These are phyloP conservation scores for Saimiri boliviensis DNA, from an alignment of 2,113 vertebrate genomes.

Conservation along the genomic window DNA sequence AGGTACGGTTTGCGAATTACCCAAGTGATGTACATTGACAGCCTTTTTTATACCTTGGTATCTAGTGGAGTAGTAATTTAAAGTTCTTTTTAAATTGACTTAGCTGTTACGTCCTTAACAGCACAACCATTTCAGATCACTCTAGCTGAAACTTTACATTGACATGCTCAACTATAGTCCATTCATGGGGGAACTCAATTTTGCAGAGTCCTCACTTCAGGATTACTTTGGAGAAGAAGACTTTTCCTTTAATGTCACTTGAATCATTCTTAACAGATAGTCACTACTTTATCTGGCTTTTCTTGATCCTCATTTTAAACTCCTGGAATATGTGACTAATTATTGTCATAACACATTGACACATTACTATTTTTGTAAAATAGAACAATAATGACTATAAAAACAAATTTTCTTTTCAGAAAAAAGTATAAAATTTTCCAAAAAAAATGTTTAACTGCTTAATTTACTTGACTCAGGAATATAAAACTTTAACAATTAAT, in stretches of 20 bases:
- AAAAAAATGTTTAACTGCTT: neutral
- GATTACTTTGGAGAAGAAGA: neutral
- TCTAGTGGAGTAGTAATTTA: neutral
- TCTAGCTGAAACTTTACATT: neutral
- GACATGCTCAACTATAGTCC: no score
- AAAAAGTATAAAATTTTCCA: neutral
- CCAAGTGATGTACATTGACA: neutral
- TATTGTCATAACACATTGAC: neutral
- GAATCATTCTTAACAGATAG: neutral
- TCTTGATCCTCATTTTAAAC: neutral
- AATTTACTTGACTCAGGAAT: neutral
- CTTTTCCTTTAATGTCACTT: neutral
- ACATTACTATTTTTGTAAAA: slow-evolving; percentile 9
- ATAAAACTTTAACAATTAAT: neutral
- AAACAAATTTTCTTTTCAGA: neutral
- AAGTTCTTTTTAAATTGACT: neutral
- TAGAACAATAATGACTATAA: neutral
- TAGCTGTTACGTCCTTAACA: neutral
- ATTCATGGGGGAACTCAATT: neutral
- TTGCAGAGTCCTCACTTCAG: neutral
- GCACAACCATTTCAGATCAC: neutral
- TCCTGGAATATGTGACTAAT: neutral
- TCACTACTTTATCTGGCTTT: neutral
- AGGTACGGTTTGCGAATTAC: neutral
- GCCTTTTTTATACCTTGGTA: neutral